Conservation (phyloP, 35 echinoderm and acorn worm species). For the Patiria miniata region DNA sequence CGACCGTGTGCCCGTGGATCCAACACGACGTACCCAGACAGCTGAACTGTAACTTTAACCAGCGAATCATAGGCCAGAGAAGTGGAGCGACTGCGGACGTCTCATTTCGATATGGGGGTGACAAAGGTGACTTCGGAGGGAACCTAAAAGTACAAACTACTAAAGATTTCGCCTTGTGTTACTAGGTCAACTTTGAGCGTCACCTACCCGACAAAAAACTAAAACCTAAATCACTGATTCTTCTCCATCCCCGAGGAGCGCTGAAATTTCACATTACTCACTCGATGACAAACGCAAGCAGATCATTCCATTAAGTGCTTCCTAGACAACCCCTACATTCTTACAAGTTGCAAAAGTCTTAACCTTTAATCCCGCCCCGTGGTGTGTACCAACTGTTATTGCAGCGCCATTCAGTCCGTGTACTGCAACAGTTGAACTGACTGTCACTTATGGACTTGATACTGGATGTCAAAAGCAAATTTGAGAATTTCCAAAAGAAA, state of each 20-base stretch:
- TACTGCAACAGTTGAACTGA: no score
- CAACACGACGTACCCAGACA: slow-evolving; percentile 10
- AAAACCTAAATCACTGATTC: neutral
- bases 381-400: neutral
- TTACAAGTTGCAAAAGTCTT: slow-evolving; percentile 21
- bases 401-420: no score
- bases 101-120: neutral
- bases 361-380: slow-evolving; percentile 22
- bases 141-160: neutral
- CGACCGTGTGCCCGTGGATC: neutral
- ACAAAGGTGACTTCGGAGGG: neutral
- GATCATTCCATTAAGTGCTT: slow-evolving; percentile 25
- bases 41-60: slow-evolving; percentile 21
- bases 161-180: neutral
- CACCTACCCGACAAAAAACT: neutral
- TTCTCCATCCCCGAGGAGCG: neutral
- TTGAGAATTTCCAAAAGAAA: no score
- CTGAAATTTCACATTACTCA: neutral
- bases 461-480: no score
- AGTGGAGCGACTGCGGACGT: slow-evolving; percentile 3
- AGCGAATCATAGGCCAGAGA: slow-evolving; percentile 27
- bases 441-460: no score
- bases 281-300: slow-evolving; percentile 14
- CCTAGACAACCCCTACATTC: slow-evolving; percentile 26
- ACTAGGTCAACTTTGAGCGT: neutral